Evolutionary conservation across 2,113 vertebrate genomes (phyloP), one percentile per base, ranked within the genome.

Genomic region (Pipa parva): DNA sequence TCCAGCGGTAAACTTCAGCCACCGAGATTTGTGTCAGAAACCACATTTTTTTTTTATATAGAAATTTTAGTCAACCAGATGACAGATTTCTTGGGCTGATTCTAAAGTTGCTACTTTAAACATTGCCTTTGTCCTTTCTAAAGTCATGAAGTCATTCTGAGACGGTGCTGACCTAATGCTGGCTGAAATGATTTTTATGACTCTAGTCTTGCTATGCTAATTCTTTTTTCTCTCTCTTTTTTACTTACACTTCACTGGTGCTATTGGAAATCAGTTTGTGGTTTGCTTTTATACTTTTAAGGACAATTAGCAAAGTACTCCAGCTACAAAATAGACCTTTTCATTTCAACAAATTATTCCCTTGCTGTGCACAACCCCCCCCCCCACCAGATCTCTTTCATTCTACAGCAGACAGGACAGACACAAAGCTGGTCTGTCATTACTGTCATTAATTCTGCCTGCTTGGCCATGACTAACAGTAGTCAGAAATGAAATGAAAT

Each of bases 301-400:
- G 82, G 69, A 86, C 82, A 85, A 85, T 89, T 89, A 83, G 83
- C 77, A 78, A 84, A 84, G 81, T 75, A 73, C 80, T 88, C 71
- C 59, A 73, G 68, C 20, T 46, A 46, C 71, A 86, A 83, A 92
- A 89, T 79, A 75, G 77, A 73, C 63, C 77, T 78, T 90, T 90
- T 90, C 82, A 87, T 73, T 76, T 76, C 77, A 72, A 85, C 85
- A 89, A 87, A 89, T 88, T 85, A 83, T 76, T 77, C 79, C 50
- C 51, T 70, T 72, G 73, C 78, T 65, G 63, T 58, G 60, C 63
- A 56, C 57, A 71, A 74, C 70, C 54, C 15, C 11, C 11, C 11
- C 39, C 39, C 11, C 11, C 11, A 13, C 39, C 6, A 42, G 69
- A 71, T 73, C 64, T 45, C 73, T 66, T 71, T 67, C 64, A 63